Percentiles rank a stretch among this genome's conserved stretches.
Conservation (phyloP, 2,888 invertebrate species). For the Cosmia trapezina region DNA sequence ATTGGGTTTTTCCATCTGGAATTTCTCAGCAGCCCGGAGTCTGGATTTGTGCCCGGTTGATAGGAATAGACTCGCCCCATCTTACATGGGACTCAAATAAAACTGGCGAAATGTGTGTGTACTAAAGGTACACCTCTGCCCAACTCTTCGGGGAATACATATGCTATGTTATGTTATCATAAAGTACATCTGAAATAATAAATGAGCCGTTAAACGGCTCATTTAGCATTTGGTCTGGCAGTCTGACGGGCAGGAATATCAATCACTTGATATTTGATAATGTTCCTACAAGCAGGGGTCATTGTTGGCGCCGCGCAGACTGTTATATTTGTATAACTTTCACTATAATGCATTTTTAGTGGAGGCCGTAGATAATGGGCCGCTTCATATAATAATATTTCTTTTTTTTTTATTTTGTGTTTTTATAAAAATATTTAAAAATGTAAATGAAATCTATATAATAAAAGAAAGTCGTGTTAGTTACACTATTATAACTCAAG, state of each 20-base stretch:
- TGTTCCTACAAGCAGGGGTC: background rate
- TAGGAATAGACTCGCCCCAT: background rate
- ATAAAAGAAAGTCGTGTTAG: no score
- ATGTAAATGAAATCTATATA: no score
- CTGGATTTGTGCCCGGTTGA: no score
- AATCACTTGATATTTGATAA: slow-evolving; percentile 12
- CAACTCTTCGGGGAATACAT: no score
- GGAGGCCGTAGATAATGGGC: background rate
- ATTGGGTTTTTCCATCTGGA: background rate
- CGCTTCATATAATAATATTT: background rate
- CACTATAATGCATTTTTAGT: background rate
- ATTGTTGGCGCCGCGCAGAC: background rate
- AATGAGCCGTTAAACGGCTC: slow-evolving; percentile 14
- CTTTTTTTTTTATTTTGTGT: no score
- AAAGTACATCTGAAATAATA: slow-evolving; percentile 4
- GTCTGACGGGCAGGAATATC: slow-evolving; percentile 8
- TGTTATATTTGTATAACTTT: background rate
- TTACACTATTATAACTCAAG: no score
- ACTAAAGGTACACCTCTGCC: background rate
- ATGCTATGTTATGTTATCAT: background rate
- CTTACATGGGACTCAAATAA: background rate
- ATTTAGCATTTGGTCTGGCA: slow-evolving; percentile 9
- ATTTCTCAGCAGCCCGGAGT: no score
- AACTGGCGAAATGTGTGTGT: background rate
- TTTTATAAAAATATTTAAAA: no score